phyloP scores from a whole-genome alignment of 2,113 vertebrate species.

The Rhinopomastus cyanomelas region DNA sequence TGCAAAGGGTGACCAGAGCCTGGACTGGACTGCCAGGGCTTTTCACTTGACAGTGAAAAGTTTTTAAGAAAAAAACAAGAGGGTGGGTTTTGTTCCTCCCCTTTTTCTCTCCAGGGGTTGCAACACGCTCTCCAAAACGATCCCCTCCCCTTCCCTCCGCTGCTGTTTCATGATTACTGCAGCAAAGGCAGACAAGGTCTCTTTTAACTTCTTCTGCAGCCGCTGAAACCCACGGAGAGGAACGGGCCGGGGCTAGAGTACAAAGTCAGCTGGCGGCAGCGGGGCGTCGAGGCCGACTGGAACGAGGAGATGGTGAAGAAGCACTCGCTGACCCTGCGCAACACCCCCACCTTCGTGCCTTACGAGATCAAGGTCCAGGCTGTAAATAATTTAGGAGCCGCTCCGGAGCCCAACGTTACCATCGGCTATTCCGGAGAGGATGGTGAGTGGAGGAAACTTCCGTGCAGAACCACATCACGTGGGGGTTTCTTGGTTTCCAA shows the following conservation, averaged over 20 bases:
- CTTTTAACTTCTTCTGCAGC: constrained; percentile 71
- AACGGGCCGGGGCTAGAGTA: constrained; percentile 93
- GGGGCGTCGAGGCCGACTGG: constrained; percentile 81
- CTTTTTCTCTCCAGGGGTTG: background rate
- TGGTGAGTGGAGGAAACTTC: constrained; percentile 76
- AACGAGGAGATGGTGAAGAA: constrained; percentile 85
- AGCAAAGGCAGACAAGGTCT: background rate
- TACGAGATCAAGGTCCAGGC: constrained; percentile 94
- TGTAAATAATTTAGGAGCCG: constrained; percentile 84
- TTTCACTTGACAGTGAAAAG: background rate
- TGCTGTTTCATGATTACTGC: background rate
- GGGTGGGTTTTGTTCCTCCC: background rate
- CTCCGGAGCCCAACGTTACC: constrained; percentile 83
- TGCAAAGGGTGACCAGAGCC: too few species aligned
- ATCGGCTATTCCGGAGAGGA: constrained; percentile 92
- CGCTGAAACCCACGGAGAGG: constrained; percentile 83
- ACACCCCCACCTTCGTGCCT: constrained; percentile 89
- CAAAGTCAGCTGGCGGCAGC: constrained; percentile 86
- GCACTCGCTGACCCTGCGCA: constrained; percentile 83
- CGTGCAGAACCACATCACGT: rapidly evolving
- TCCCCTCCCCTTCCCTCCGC: background rate
- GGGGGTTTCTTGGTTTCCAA: background rate
- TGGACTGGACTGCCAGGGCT: too few species aligned
- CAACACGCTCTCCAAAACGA: background rate
- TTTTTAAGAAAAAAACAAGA: background rate